Percentiles rank a stretch among this genome's conserved stretches.
phyloP scores from a whole-genome alignment of 2,113 vertebrate genomes.

The Pipra filicauda region DNA sequence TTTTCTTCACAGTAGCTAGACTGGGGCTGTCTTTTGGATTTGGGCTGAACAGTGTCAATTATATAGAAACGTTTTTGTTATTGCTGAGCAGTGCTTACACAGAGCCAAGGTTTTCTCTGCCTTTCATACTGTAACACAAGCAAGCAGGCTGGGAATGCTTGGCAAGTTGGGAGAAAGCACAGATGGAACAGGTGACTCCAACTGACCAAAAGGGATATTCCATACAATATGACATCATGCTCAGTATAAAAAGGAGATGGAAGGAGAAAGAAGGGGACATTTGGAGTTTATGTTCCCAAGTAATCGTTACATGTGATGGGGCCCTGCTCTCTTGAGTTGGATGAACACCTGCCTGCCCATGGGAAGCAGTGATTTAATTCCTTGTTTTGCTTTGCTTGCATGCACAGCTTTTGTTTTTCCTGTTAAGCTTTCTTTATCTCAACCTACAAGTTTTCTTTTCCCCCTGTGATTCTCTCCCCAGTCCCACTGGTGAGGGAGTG shows the following conservation, averaged over 20 bases:
- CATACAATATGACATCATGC: neutral
- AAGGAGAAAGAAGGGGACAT: neutral
- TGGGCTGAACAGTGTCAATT: neutral
- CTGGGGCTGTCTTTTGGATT: neutral
- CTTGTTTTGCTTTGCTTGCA: neutral
- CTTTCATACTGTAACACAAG: fast-evolving
- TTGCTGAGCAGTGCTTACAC: neutral
- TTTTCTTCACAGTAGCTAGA: neutral
- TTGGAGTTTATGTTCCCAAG: neutral
- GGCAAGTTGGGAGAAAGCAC: neutral
- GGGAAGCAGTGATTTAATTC: neutral
- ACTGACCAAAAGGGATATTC: neutral
- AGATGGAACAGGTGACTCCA: neutral
- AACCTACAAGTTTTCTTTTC: neutral
- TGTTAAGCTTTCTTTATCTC: neutral
- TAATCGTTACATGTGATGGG: fast-evolving
- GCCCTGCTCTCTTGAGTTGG: neutral
- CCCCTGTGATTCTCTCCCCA: neutral
- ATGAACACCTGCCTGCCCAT: neutral
- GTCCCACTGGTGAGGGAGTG: neutral
- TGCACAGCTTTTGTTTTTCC: neutral
- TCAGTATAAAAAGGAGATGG: neutral
- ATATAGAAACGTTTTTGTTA: neutral
- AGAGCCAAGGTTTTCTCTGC: neutral
- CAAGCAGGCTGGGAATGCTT: neutral